Conservation (phyloP, 2,113 vertebrate species). For the Axis porcinus region DNA sequence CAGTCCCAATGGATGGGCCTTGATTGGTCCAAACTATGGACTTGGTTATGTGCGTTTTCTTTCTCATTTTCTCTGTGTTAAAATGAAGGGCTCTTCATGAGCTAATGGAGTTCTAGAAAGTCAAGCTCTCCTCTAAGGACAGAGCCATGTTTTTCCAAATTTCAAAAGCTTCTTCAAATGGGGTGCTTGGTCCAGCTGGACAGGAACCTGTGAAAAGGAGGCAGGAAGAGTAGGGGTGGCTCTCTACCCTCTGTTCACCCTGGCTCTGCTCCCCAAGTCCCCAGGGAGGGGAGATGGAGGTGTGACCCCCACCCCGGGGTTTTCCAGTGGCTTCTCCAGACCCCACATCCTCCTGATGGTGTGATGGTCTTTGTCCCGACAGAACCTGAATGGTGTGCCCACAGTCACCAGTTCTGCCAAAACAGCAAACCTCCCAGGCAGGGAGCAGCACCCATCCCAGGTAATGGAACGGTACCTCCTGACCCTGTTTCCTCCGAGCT, state of each 20-base stretch:
- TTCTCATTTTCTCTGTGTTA: not conserved
- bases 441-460: conserved; percentile 86
- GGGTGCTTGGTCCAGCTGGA: not conserved
- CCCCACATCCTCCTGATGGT: not conserved
- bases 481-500: not conserved
- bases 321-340: not conserved
- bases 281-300: not conserved
- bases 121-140: not conserved
- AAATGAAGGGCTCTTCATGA: not conserved
- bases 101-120: not conserved
- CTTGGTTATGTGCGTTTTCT: not conserved
- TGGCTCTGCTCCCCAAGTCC: not conserved
- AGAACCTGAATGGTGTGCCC: conserved; percentile 86
- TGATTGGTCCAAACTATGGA: not conserved
- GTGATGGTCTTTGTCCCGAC: conserved; percentile 36
- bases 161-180: not conserved
- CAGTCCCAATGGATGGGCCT: not conserved
- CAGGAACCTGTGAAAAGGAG: accelerated
- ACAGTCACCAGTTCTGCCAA: conserved; percentile 74
- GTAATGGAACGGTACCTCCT: conserved; percentile 70
- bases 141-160: not conserved
- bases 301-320: accelerated
- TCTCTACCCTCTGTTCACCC: not conserved
- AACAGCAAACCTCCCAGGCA: conserved; percentile 75
- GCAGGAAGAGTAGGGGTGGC: not conserved